Percentiles rank a stretch among this genome's conserved stretches.
Evolutionary conservation across 37 sponge, comb jelly and placozoan genomes (phyloP).

Genomic region (Dysidea cf. avara): DNA sequence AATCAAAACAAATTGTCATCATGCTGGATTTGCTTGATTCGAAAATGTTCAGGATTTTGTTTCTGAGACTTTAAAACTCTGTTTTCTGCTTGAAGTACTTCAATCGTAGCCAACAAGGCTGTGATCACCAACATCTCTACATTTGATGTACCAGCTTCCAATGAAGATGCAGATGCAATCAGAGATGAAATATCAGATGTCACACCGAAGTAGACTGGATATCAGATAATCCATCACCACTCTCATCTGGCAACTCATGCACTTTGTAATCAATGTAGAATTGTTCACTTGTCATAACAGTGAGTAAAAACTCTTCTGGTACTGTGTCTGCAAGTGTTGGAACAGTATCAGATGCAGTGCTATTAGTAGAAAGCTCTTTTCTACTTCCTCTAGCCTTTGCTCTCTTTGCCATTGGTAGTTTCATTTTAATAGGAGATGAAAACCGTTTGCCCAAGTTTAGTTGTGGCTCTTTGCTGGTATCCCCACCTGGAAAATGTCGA

Average conservation of each 20-base stretch:
- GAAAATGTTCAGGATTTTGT: too few species aligned
- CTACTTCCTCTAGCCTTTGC: neutral
- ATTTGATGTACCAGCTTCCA: too few species aligned
- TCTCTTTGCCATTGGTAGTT: slow-evolving; percentile 1
- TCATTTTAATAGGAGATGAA: slow-evolving; percentile 34
- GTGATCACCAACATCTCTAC: too few species aligned
- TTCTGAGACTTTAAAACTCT: neutral
- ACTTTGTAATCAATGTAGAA: slow-evolving; percentile 19
- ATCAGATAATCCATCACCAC: neutral
- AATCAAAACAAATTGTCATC: slow-evolving; percentile 29
- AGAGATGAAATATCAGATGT: neutral
- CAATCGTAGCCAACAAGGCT: slow-evolving; percentile 32
- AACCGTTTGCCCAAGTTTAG: slow-evolving; percentile 36
- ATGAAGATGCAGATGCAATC: too few species aligned
- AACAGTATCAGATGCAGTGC: neutral
- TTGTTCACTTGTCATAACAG: slow-evolving; percentile 9
- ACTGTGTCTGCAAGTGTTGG: too few species aligned
- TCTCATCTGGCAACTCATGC: slow-evolving; percentile 25
- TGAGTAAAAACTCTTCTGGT: neutral
- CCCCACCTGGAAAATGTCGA: slow-evolving; percentile 34
- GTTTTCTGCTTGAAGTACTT: slow-evolving; percentile 27
- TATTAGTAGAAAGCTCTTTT: neutral
- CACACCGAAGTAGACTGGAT: too few species aligned
- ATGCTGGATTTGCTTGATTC: slow-evolving; percentile 38
- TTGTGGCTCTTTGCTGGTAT: slow-evolving; percentile 24